Percentiles rank a stretch among this genome's conserved stretches.
Evolutionary conservation across 2,113 vertebrate genomes (phyloP).

Genomic region (Probosciger aterrimus): DNA sequence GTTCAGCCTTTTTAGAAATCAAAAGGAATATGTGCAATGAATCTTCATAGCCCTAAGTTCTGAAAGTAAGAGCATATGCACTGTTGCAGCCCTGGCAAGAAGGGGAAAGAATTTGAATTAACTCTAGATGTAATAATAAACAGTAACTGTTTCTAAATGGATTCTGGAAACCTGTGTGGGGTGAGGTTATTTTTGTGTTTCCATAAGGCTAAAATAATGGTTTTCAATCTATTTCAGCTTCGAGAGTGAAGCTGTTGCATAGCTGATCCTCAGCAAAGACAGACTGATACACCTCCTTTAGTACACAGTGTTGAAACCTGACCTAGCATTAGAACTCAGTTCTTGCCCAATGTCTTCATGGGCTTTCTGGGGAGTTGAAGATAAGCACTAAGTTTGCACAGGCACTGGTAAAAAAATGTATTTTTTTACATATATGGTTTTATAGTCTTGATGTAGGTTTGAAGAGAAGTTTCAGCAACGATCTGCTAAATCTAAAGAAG

Average conservation of each 20-base stretch:
- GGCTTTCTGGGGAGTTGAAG: neutral
- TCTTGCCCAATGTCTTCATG: neutral
- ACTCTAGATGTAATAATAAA: neutral
- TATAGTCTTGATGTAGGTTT: neutral
- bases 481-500: slow-evolving; percentile 22
- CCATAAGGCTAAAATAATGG: neutral
- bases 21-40: neutral
- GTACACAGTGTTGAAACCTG: neutral
- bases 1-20: neutral
- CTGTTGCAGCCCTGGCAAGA: neutral
- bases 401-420: neutral
- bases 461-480: neutral
- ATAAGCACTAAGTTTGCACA: neutral
- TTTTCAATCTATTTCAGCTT: neutral
- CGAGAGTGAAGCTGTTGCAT: neutral
- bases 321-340: neutral
- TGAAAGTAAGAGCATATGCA: neutral
- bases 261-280: neutral
- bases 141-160: neutral
- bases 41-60: neutral
- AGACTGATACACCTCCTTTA: neutral
- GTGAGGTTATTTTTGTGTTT: neutral
- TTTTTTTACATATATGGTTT: slow-evolving; percentile 11
- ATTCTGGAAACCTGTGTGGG: neutral
- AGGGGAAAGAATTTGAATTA: neutral